Evolutionary conservation across 2,113 vertebrate species (phyloP).

Genomic region (Tragelaphus imberbis): DNA sequence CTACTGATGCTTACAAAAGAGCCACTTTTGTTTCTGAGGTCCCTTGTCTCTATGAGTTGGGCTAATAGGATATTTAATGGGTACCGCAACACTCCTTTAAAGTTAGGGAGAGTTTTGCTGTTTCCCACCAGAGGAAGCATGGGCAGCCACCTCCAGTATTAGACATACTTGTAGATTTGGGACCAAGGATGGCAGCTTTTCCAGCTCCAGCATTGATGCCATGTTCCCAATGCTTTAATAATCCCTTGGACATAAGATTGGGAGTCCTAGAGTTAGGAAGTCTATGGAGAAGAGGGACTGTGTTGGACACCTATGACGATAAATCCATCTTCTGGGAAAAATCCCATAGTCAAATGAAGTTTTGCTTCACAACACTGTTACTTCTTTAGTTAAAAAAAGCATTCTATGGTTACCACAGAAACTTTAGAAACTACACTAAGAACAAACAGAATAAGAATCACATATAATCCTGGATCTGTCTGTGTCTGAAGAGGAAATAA

Average conservation of each 20-base stretch:
- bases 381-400: neutral
- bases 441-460: neutral
- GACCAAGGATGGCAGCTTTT: neutral
- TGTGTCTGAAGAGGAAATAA: conserved; percentile 17
- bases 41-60: neutral
- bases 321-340: neutral
- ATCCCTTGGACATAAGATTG: neutral
- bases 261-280: neutral
- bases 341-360: neutral
- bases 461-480: neutral
- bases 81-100: neutral
- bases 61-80: neutral
- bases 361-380: neutral
- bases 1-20: neutral
- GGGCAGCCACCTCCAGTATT: neutral
- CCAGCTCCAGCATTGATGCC: neutral
- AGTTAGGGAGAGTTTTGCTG: neutral
- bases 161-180: neutral
- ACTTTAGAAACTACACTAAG: neutral
- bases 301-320: neutral
- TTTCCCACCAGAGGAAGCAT: neutral
- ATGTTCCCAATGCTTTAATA: neutral
- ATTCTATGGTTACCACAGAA: neutral
- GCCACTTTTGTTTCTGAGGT: neutral
- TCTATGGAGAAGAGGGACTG: neutral